Base-by-base conservation (phyloP, 2,888 invertebrate genomes). In the Catocala fraxini region DNA sequence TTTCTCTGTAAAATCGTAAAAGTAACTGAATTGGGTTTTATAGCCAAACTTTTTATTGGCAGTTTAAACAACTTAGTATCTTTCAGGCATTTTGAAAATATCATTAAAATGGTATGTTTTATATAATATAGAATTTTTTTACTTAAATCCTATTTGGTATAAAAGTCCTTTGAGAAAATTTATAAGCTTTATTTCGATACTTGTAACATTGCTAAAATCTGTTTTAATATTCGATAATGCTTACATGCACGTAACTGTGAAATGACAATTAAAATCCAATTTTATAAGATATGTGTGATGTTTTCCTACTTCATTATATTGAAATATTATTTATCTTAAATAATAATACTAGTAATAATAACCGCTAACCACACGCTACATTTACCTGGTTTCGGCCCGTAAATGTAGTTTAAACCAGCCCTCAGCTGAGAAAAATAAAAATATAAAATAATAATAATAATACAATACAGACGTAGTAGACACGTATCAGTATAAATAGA, bases 41-140 rank as follows among this genome's bases (percentile, higher is more conserved):
- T 73, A 56, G 68, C 52, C 47, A 0, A 81, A 82, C 70, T 82
- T 79, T 76, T 68, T 67, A 68, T 72, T 34, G 71, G 59, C 61
- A 57, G 54, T 76, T 74, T 63, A 63, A 72, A 70, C 66, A 72
- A 73, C 62, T 75, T 71, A 62, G 66, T 70, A 70, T 69, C 61
- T 67, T 68, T 53, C 42, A 58, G 47, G 54, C 49, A 63, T 73
- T 58, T 63, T 56, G 41, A 58, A 71, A 60, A 58, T 58, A 62
- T 63, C 65, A 53, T 74, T 65, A 58, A 58, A 63, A 61, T 51
- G 51, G 25, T 59, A 56, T 43, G 57, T 59, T 51, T 48, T 55
- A 33, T 56, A 54, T 41, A 46, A 43, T 46, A 34, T 49, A 47
- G 42, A 39, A 55, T 54, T 69, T 45, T 61, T 56, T 59, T 15